A percentile compares a stretch with the other conserved stretches of the same genome.
Evolutionary conservation across 2,113 vertebrate genomes (phyloP).

Genomic region (Terrapene triunguis): DNA sequence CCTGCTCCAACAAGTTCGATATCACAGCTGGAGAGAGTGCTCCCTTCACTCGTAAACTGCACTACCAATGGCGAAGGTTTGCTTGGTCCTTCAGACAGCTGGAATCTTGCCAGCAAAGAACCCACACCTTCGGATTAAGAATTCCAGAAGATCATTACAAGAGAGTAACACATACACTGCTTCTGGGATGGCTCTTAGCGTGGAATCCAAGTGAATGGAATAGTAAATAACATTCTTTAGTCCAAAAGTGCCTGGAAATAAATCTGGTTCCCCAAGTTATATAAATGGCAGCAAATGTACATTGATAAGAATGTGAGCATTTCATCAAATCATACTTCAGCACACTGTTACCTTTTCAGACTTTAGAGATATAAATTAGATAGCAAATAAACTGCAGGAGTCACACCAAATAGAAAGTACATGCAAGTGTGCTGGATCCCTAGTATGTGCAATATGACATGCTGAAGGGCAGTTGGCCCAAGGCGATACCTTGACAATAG

Average conservation of each 20-base stretch:
- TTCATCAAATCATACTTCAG: not conserved
- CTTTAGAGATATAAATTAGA: not conserved
- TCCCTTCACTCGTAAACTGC: slow-evolving; percentile 98
- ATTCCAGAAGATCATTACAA: not conserved
- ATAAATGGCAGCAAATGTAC: not conserved
- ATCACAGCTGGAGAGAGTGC: slow-evolving; percentile 94
- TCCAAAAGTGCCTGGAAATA: not conserved
- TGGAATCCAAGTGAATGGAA: not conserved
- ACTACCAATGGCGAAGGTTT: slow-evolving; percentile 92
- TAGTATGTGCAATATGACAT: not conserved
- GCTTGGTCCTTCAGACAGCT: slow-evolving; percentile 93
- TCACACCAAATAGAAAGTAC: not conserved
- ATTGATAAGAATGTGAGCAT: not conserved
- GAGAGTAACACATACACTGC: accelerated
- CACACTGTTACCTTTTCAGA: not conserved
- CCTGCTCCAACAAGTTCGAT: slow-evolving; percentile 95
- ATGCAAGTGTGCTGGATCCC: too few species aligned
- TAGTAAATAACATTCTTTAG: accelerated
- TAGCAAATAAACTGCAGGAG: not conserved
- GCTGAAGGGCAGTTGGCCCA: not conserved
- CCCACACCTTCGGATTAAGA: slow-evolving; percentile 86
- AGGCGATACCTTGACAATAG: not conserved
- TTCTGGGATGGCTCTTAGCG: not conserved
- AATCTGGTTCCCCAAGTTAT: not conserved
- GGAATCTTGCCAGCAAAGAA: slow-evolving; percentile 94